Base-by-base conservation (phyloP, 2,888 invertebrate species). In the Smittia aterrima region DNA sequence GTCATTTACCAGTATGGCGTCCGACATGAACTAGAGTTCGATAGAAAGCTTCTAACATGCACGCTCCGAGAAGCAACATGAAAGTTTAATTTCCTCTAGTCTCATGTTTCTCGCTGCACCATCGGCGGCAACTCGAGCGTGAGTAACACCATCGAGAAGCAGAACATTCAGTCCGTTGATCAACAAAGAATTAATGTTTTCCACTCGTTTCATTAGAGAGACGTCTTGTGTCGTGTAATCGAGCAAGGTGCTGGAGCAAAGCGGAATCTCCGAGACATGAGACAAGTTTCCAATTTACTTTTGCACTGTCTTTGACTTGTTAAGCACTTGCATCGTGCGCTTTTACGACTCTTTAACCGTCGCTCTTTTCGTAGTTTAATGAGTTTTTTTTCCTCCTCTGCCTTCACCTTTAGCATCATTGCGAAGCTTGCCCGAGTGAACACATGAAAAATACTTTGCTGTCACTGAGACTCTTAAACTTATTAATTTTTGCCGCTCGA, bases 311-410 rank as follows among this genome's bases (percentile, higher is more conserved):
- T 64, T 25, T 64, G 3, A 20, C 64, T 64, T 9, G 25, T 64
- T 64, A 64, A 25, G 64, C 24, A 25, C 64, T 64, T 22, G 24
- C 25, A 25, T 67, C 41, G 67, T 67, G 67, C 40, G 16, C 67
- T 67, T 67, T 67, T 67, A 67, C 41, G 40, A 67, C 67, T 67
- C 41, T 67, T 67, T 67, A 67, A 67, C 41, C 41, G 67, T 58
- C 24, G 58, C 64, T 27, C 27, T 64, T 47, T 47, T 38, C 47
- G 47, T 47, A 7, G 9, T 32, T 66, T 66, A 38, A 58, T 58
- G 58, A 47, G 47, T 47, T 47, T 47, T 16, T 47, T 47, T 13
- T 13, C 47, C 7, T 47, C 13, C 47, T 47, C 16, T n/a, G n/a
- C 16, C 3, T 47, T 47, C 47, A 47, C 47, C 47, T 47, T 47